phyloP scores from a whole-genome alignment of 92 coral and sea anemone species.

The Zoanthus solanderi region DNA sequence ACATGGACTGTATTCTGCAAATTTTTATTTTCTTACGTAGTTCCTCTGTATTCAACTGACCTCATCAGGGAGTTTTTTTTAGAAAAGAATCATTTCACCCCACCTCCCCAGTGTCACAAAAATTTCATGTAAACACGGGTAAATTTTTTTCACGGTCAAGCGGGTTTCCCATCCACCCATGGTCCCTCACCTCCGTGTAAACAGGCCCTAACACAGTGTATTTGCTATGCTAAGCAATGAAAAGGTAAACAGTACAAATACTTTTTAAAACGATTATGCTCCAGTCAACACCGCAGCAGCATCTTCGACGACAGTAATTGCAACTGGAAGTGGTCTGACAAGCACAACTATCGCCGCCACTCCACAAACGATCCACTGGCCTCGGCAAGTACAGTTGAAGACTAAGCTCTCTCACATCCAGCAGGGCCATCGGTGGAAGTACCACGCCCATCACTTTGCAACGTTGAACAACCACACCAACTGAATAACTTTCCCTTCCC shows the following conservation, averaged over 20 bases:
- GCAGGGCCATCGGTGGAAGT: neutral
- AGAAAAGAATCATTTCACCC: no score
- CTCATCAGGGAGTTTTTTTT: no score
- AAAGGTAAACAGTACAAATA: neutral
- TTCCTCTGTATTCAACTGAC: no score
- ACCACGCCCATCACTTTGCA: constrained; percentile 16
- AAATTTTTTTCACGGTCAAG: no score
- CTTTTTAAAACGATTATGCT: neutral
- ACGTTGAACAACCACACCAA: constrained; percentile 12
- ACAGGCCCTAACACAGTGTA: no score
- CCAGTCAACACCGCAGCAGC: neutral
- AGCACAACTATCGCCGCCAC: neutral
- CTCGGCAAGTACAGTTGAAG: neutral
- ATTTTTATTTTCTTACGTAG: no score
- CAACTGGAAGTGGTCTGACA: constrained; percentile 10
- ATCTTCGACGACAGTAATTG: neutral
- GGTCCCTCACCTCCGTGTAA: no score
- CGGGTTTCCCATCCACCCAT: no score
- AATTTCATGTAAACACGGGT: no score
- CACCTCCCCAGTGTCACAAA: no score
- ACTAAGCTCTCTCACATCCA: neutral
- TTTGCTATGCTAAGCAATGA: no score
- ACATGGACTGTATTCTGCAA: no score
- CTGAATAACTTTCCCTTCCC: constrained; percentile 38
- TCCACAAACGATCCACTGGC: neutral